phyloP scores from a whole-genome alignment of 1,140 invertebrate genomes.

The Drosophila saltans region DNA sequence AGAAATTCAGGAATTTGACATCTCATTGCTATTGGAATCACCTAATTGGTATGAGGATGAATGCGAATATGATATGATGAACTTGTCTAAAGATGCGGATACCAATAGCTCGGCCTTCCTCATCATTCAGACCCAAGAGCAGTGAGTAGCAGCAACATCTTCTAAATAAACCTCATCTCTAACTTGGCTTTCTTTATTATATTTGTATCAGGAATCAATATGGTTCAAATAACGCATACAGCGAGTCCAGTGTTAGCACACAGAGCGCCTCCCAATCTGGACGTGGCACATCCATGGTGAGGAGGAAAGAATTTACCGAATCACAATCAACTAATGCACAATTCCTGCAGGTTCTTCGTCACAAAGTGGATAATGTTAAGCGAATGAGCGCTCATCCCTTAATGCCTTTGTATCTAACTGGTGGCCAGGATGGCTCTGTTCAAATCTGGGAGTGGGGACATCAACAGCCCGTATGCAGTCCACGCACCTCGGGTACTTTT shows the following conservation, averaged over 20 bases:
- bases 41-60: slow-evolving; percentile 97
- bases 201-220: slow-evolving; percentile 51
- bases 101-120: slow-evolving; percentile 93
- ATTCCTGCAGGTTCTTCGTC: slow-evolving; percentile 88
- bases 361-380: slow-evolving; percentile 96
- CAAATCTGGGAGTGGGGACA: slow-evolving; percentile 99
- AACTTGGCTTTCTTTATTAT: not conserved
- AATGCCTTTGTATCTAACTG: slow-evolving; percentile 97
- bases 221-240: slow-evolving; percentile 45
- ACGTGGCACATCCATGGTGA: slow-evolving; percentile 93
- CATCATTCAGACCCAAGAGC: slow-evolving; percentile 93
- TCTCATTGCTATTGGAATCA: slow-evolving; percentile 93
- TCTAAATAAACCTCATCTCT: not conserved
- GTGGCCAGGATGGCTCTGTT: slow-evolving; percentile 98
- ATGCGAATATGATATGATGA: slow-evolving; percentile 97
- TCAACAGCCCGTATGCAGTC: slow-evolving; percentile 93
- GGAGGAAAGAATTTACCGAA: slow-evolving; percentile 53
- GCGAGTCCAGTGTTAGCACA: slow-evolving; percentile 66
- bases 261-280: slow-evolving; percentile 91
- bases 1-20: slow-evolving; percentile 99
- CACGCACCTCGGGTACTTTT: slow-evolving; percentile 91
- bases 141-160: slow-evolving; percentile 48
- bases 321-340: not conserved
- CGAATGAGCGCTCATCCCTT: slow-evolving; percentile 97
- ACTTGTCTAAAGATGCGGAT: slow-evolving; percentile 90